Conservation (phyloP, 2,113 vertebrate genomes). For the Choloepus hoffmanni region DNA sequence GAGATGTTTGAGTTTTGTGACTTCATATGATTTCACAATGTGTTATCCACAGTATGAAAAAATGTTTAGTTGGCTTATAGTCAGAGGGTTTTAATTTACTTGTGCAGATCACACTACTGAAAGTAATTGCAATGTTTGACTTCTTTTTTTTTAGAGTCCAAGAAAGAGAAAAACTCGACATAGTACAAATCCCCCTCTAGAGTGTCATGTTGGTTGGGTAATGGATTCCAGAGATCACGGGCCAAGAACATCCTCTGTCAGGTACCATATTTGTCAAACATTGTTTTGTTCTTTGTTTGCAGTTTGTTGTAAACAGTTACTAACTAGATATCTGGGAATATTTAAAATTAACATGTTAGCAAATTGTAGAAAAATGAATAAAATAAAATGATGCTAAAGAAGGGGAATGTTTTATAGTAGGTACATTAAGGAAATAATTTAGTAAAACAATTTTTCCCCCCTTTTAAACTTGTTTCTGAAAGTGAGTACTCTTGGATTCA, state of each 20-base stretch:
- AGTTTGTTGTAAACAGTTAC: constrained; percentile 43
- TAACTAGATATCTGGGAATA: constrained; percentile 27
- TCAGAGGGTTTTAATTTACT: constrained; percentile 69
- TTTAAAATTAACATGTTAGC: constrained; percentile 2
- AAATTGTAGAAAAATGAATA: constrained; percentile 1
- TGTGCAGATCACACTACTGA: constrained; percentile 71
- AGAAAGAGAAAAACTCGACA: constrained; percentile 97
- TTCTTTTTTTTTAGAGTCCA: constrained; percentile 88
- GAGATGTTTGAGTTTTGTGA: constrained; percentile 72
- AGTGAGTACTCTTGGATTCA: neutral
- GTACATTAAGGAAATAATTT: neutral
- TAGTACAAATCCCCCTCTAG: constrained; percentile 94
- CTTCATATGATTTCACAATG: constrained; percentile 82
- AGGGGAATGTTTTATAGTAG: neutral
- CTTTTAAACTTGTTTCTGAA: constrained; percentile 27
- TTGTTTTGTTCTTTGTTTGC: constrained; percentile 15
- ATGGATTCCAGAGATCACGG: constrained; percentile 97
- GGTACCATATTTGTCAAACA: constrained; percentile 84
- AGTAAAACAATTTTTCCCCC: neutral
- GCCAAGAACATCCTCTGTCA: constrained; percentile 92
- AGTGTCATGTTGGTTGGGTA: constrained; percentile 97
- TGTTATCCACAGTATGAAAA: constrained; percentile 64
- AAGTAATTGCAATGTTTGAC: constrained; percentile 79
- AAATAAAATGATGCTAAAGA: constrained; percentile 22
- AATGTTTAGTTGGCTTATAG: constrained; percentile 53